These are phyloP conservation scores for Myxocyprinus asiaticus DNA, from an alignment of 2,113 vertebrate genomes.

Conservation along the genomic window DNA sequence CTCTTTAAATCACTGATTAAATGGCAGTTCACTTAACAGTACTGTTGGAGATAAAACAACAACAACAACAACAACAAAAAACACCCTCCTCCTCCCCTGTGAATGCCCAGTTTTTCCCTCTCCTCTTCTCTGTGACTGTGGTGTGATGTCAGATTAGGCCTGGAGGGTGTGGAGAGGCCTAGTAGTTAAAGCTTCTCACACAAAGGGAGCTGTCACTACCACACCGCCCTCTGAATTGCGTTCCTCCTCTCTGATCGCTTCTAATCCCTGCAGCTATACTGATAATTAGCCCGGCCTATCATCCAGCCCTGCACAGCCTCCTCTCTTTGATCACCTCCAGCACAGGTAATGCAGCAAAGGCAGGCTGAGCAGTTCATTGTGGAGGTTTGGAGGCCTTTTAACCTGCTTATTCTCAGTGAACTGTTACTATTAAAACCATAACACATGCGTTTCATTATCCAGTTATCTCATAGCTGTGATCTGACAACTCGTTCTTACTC, in stretches of 20 bases:
- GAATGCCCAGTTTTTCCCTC: slow-evolving; percentile 4
- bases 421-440: no score
- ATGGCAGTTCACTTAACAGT: no score
- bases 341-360: no score
- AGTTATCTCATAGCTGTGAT: no score
- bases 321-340: slow-evolving; percentile 58
- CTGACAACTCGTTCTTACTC: no score
- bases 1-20: no score
- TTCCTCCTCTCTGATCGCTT: slow-evolving; percentile 53
- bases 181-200: slow-evolving; percentile 43
- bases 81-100: not conserved
- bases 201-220: slow-evolving; percentile 48
- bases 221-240: slow-evolving; percentile 25
- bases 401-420: no score
- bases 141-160: slow-evolving; percentile 22
- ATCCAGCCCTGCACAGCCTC: slow-evolving; percentile 52
- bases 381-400: no score
- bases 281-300: slow-evolving; percentile 63
- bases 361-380: no score
- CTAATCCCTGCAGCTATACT: slow-evolving; percentile 64
- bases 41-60: no score
- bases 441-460: no score
- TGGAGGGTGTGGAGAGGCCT: slow-evolving; percentile 29
- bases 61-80: no score
- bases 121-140: slow-evolving; percentile 3